These are phyloP conservation scores for Podabrus alpinus DNA, from an alignment of 2,888 invertebrate genomes.

Conservation along the genomic window DNA sequence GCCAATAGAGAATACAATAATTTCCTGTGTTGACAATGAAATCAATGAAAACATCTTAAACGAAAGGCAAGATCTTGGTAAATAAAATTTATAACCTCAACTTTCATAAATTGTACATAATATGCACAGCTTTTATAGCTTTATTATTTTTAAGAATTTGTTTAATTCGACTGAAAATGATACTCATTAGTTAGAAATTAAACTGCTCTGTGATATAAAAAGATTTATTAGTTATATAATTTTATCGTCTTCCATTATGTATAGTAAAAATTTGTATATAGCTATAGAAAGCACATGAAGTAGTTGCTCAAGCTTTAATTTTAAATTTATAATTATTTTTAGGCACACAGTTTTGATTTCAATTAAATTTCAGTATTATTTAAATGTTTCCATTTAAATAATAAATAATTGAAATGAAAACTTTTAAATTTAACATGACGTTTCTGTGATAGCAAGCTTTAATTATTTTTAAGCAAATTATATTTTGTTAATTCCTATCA, in stretches of 20 bases:
- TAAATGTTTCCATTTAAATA: no score
- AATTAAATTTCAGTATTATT: background rate
- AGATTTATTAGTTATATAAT: background rate
- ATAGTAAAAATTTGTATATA: constrained; percentile 5
- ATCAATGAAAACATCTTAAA: constrained; percentile 61
- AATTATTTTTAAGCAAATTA: background rate
- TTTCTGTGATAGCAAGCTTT: constrained; percentile 11
- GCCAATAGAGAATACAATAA: constrained; percentile 50
- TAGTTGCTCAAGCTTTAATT: constrained; percentile 55
- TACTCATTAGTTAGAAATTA: constrained; percentile 2
- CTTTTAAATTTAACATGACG: background rate
- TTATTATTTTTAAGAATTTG: background rate
- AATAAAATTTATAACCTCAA: constrained; percentile 20
- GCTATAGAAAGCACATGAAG: constrained; percentile 43
- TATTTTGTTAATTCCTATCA: background rate
- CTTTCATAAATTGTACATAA: background rate
- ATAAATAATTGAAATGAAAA: background rate
- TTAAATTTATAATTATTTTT: constrained; percentile 15
- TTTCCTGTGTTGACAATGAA: constrained; percentile 51
- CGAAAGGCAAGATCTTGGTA: constrained; percentile 63
- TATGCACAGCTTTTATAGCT: background rate
- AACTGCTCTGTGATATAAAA: background rate
- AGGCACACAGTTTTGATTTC: background rate
- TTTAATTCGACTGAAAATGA: background rate
- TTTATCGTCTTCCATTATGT: constrained; percentile 20